These are phyloP conservation scores for Entomobrya multifasciata DNA, from an alignment of 2,888 invertebrate species.

Conservation along the genomic window DNA sequence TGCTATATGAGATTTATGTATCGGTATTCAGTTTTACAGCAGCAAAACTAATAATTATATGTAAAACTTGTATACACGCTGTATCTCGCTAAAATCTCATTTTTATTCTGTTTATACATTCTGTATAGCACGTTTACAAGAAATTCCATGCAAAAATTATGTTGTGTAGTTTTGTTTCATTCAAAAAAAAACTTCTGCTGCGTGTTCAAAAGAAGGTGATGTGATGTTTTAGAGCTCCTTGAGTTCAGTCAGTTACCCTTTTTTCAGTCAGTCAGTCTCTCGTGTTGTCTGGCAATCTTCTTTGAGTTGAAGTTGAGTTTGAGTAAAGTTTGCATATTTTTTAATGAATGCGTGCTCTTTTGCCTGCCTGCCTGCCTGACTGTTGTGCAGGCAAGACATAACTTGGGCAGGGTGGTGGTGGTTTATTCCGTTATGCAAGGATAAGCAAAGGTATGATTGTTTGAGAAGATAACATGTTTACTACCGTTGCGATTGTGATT, in stretches of 20 bases:
- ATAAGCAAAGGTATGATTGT: slow-evolving; percentile 61
- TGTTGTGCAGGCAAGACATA: background rate
- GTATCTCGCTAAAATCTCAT: too few species aligned
- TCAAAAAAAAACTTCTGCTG: slow-evolving; percentile 6
- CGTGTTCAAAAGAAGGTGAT: background rate
- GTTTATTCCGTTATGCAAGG: slow-evolving; percentile 67
- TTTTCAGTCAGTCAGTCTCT: background rate
- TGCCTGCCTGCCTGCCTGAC: background rate
- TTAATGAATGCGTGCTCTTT: slow-evolving; percentile 4
- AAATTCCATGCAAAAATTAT: too few species aligned
- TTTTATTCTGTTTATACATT: too few species aligned
- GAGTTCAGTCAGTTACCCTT: background rate
- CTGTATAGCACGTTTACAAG: too few species aligned
- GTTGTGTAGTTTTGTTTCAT: too few species aligned
- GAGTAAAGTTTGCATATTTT: slow-evolving; percentile 8
- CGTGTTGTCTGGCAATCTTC: slow-evolving; percentile 24
- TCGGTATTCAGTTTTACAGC: too few species aligned
- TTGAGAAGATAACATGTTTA: slow-evolving; percentile 60
- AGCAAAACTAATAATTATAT: too few species aligned
- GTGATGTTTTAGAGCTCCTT: too few species aligned
- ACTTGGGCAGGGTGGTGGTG: background rate
- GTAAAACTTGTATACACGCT: too few species aligned
- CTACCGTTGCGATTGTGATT: slow-evolving; percentile 53
- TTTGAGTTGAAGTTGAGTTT: background rate
- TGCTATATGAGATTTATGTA: too few species aligned